Base-by-base conservation (phyloP, 2,888 invertebrate genomes). In the Furcula furcula region DNA sequence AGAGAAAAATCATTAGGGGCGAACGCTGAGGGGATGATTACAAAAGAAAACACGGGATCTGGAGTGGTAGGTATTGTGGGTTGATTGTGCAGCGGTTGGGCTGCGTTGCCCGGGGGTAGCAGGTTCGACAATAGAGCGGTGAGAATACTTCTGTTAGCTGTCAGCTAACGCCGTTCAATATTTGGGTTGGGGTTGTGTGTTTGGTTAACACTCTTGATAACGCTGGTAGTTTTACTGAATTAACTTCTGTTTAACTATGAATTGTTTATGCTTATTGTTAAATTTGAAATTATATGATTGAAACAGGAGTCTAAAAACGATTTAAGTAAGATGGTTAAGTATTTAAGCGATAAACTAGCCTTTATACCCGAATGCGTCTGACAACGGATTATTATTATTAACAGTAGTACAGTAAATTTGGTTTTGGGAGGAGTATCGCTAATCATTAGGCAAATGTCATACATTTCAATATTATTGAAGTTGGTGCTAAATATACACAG, bases 1-100 rank as follows among this genome's bases (percentile, higher is more conserved):
- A 66, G 71, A 61, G 81, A 81, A 82, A 79, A 84, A 86, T 83
- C 82, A 81, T 81, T 82, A 82, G 81, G 80, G 75, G 57, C 55
- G 52, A 49, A 46, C 60, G 55, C 47, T 52, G 16, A 57, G 75
- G 81, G 80, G 77, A 60, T 67, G 72, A 71, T 70, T 69, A 81
- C 83, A 87, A 86, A 79, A 74, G 79, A 72, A 73, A 77, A 76
- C 78, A 80, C 56, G 46, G 58, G 56, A 59, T 56, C 32, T 68
- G 58, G 65, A 67, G 71, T 69, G 64, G 60, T 45, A 65, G 68
- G 73, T 72, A 72, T 69, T 72, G 62, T 62, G 53, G 50, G 34
- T 44, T 53, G 60, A 71, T 76, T 71, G 76, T 71, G 56, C 63
- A 62, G 71, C 64, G 63, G 72, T 65, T 62, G 50, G 49, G 65